Conservation (phyloP, 2,113 vertebrate species). For the Poeciliopsis turrubarensis region DNA sequence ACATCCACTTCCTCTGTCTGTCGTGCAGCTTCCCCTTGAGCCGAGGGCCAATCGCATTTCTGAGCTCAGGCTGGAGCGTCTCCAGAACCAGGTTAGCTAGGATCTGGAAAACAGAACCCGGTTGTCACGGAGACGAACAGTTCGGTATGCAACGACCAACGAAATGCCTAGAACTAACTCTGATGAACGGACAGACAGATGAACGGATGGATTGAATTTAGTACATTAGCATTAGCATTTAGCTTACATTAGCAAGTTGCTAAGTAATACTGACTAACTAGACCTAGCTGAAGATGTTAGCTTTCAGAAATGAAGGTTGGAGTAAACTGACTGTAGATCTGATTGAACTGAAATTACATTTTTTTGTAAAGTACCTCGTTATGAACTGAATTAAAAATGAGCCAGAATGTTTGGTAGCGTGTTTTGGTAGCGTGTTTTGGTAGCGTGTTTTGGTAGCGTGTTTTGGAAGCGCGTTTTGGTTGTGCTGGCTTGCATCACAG, state of each 20-base stretch:
- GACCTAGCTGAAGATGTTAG: neutral
- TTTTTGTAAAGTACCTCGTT: no score
- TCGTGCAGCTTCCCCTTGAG: conserved; percentile 93
- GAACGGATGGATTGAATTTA: no score
- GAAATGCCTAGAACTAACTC: neutral
- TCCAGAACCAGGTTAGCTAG: conserved; percentile 97
- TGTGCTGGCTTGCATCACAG: no score
- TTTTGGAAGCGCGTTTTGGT: no score
- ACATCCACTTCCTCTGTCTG: conserved; percentile 89
- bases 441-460: no score
- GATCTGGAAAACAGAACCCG: conserved; percentile 78
- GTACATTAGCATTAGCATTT: no score
- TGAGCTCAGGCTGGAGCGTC: conserved; percentile 88
- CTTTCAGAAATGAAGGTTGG: neutral
- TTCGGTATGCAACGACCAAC: neutral
- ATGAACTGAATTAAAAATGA: no score
- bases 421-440: no score
- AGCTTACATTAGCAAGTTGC: no score
- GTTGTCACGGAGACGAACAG: neutral
- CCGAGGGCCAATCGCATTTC: conserved; percentile 83
- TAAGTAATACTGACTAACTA: no score
- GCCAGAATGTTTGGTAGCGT: no score
- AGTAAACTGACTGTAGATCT: neutral
- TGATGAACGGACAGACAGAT: neutral
- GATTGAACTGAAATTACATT: no score